Conservation (phyloP, 2,113 vertebrate species). For the Festucalex cinctus region DNA sequence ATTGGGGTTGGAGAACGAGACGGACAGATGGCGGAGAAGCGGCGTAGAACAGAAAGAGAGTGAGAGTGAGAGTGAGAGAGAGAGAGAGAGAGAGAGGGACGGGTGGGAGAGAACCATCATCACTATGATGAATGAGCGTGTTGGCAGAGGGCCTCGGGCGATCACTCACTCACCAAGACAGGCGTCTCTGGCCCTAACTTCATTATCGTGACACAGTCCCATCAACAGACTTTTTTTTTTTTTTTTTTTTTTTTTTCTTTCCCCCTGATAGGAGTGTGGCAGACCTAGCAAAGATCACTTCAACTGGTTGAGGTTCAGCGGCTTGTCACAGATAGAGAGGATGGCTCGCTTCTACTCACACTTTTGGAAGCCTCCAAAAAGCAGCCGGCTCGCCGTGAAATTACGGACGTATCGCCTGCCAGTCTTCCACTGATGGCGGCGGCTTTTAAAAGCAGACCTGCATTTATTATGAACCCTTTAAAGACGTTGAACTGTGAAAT, state of each 20-base stretch:
- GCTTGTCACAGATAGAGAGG: conserved; percentile 38
- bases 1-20: conserved; percentile 26
- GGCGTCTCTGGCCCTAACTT: conserved; percentile 56
- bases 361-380: conserved; percentile 16
- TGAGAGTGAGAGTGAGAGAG: conserved; percentile 8
- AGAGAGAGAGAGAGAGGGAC: conserved; percentile 5
- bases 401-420: neutral
- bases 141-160: conserved; percentile 52
- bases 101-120: conserved; percentile 47
- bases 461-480: no score
- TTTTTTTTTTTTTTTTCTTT: no score
- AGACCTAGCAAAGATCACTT: conserved; percentile 35
- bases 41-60: neutral
- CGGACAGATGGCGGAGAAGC: conserved; percentile 38
- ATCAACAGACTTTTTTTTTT: conserved; percentile 52
- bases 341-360: conserved; percentile 13
- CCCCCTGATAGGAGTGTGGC: conserved; percentile 45
- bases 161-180: conserved; percentile 57
- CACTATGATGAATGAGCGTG: conserved; percentile 60
- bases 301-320: conserved; percentile 35
- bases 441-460: neutral
- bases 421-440: neutral
- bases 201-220: conserved; percentile 63
- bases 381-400: conserved; percentile 10
- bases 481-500: no score